Evolutionary conservation across 2,113 vertebrate species (phyloP).

Genomic region (Stictonetta naevosa): DNA sequence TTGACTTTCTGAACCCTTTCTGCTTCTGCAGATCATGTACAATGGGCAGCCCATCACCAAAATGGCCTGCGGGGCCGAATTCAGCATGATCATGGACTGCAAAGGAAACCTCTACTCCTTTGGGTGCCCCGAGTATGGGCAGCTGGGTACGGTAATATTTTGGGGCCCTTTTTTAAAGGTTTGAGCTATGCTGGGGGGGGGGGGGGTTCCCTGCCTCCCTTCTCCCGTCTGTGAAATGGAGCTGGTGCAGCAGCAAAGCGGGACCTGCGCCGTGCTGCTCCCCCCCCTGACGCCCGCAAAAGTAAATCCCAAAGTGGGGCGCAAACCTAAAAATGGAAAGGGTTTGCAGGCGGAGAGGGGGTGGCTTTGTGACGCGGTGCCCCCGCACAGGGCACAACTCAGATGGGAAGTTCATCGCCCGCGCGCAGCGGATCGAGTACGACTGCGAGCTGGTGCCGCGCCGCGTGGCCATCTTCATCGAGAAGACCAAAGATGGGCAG

Average conservation of each 20-base stretch:
- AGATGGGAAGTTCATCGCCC: conserved; percentile 95
- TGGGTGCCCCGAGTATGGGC: conserved; percentile 94
- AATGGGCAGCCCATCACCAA: conserved; percentile 97
- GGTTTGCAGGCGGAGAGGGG: not conserved
- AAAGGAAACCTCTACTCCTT: conserved; percentile 98
- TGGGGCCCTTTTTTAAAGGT: not conserved
- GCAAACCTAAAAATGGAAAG: accelerated
- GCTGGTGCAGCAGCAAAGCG: not conserved
- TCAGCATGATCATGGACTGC: conserved; percentile 98
- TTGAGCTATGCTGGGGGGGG: accelerated
- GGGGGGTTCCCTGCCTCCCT: not conserved
- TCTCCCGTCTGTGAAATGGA: not conserved
- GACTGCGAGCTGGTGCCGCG: conserved; percentile 95
- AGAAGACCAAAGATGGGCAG: conserved; percentile 97
- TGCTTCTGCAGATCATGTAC: conserved; percentile 87
- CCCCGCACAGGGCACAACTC: conserved; percentile 89
- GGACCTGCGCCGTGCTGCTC: not conserved
- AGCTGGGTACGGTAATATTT: conserved; percentile 83
- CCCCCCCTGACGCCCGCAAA: not conserved
- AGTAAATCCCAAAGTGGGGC: accelerated
- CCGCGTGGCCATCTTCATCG: conserved; percentile 94
- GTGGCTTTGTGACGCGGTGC: accelerated
- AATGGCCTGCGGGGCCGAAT: conserved; percentile 93
- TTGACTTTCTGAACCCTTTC: not conserved
- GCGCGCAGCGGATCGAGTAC: conserved; percentile 94